These are phyloP conservation scores for Isurus oxyrinchus DNA, from an alignment of 2,113 vertebrate species.

Conservation along the genomic window DNA sequence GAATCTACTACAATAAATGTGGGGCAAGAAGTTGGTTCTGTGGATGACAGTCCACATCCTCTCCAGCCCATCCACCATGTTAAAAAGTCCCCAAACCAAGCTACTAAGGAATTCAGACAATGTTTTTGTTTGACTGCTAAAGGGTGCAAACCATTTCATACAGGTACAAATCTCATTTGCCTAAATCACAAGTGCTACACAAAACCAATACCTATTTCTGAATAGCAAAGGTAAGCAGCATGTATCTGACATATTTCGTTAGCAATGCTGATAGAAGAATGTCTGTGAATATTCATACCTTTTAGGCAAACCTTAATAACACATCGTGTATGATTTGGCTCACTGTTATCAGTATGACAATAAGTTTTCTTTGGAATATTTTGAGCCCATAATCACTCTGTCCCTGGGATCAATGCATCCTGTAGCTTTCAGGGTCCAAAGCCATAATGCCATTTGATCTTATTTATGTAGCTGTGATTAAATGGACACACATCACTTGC, in stretches of 20 bases:
- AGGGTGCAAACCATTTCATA: not conserved
- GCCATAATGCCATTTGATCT: slow-evolving; percentile 65
- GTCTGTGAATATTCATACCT: not conserved
- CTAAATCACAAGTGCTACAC: not conserved
- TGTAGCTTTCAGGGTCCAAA: slow-evolving; percentile 60
- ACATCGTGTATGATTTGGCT: not conserved
- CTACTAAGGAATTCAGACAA: not conserved
- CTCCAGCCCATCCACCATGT: not conserved
- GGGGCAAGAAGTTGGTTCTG: not conserved
- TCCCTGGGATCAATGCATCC: not conserved
- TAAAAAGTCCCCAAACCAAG: not conserved
- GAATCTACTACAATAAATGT: not conserved
- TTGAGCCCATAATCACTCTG: slow-evolving; percentile 13
- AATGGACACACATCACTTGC: slow-evolving; percentile 72
- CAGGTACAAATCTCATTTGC: not conserved
- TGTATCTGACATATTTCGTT: not conserved
- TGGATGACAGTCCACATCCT: not conserved
- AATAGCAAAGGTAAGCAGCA: not conserved
- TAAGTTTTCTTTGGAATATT: slow-evolving; percentile 22
- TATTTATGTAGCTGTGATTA: slow-evolving; percentile 67
- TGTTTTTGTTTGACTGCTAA: not conserved
- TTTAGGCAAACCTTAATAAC: not conserved
- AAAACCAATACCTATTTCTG: not conserved
- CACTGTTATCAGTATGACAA: not conserved
- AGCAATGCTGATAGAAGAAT: not conserved